Base-by-base conservation (phyloP, 2,888 invertebrate species). In the Dicranocentrus wangi region DNA sequence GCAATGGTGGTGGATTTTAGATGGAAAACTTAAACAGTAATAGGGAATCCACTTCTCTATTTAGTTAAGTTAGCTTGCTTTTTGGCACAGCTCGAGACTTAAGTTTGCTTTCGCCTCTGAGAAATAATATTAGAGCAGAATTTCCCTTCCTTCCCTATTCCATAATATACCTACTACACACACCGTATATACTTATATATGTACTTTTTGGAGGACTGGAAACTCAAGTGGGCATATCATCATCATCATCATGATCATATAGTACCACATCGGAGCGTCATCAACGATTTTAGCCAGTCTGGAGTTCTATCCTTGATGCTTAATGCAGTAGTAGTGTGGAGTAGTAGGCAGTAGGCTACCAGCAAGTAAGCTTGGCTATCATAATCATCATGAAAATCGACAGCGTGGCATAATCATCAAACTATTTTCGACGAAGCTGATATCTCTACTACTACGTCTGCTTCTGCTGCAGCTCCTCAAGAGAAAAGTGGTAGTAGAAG, bases 171-270 rank as follows among this genome's bases (percentile, higher is more conserved):
- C n/a, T n/a, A n/a, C n/a, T n/a, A n/a, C n/a, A n/a, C n/a, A n/a
- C n/a, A n/a, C n/a, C n/a, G n/a, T n/a, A n/a, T n/a, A n/a, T n/a
- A 13, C 10, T 43, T 60, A 10, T 23, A n/a, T 53, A 28, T 53
- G 53, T 19, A 23, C 17, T 28, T 21, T 53, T 69, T 10, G 0
- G 32, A 39, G 25, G 32, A n/a, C 63, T 77, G 15, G 60, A 43
- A 66, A 77, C 69, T 77, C 69, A 69, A 77, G 69, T 47, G 69
- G 32, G 69, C 69, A 69, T 53, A 77, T 42, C 55, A 42, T 25
- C 55, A 42, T 69, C 55, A n/a, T 69, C 19, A 32, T 47, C 43
- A 43, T 25, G 27, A 28, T 68, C 66, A 19, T 55, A 3, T n/a
- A 3, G 32, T 32, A n/a, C 32, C 32, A 7, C 32, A 32, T 32